These are phyloP conservation scores for Oophaga pumilio DNA, from an alignment of 2,113 vertebrate genomes.

Conservation along the genomic window DNA sequence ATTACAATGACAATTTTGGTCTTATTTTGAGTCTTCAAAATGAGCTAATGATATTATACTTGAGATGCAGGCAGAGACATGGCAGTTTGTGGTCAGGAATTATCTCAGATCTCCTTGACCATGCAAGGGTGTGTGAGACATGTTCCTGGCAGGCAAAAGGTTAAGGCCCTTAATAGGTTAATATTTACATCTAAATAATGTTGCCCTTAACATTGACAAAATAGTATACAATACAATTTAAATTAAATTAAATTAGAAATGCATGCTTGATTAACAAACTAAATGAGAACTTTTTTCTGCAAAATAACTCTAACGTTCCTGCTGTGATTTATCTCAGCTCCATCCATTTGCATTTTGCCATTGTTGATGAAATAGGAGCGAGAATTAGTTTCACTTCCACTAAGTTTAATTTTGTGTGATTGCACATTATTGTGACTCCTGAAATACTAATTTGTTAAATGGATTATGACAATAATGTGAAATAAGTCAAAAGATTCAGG, in stretches of 20 bases:
- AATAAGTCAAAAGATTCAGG: neutral
- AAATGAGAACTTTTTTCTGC: neutral
- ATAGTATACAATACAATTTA: neutral
- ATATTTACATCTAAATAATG: too few relatives aligned
- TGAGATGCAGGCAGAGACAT: too few relatives aligned
- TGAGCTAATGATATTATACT: too few relatives aligned
- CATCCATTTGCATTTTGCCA: neutral
- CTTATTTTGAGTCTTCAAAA: too few relatives aligned
- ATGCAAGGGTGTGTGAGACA: too few relatives aligned
- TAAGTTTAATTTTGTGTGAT: neutral
- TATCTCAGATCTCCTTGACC: too few relatives aligned
- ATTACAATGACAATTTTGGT: too few relatives aligned
- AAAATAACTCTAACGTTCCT: neutral
- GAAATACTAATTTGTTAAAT: neutral
- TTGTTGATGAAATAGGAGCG: neutral
- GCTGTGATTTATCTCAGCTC: neutral
- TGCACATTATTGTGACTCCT: neutral
- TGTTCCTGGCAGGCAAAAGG: too few relatives aligned
- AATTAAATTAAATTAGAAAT: neutral
- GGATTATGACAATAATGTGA: neutral
- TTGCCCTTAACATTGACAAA: neutral
- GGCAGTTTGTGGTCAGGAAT: too few relatives aligned
- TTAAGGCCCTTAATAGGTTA: too few relatives aligned
- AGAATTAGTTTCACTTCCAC: neutral
- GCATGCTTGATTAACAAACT: neutral